Base-by-base conservation (phyloP, 2,888 invertebrate species). In the Chrysodeixis includens region DNA sequence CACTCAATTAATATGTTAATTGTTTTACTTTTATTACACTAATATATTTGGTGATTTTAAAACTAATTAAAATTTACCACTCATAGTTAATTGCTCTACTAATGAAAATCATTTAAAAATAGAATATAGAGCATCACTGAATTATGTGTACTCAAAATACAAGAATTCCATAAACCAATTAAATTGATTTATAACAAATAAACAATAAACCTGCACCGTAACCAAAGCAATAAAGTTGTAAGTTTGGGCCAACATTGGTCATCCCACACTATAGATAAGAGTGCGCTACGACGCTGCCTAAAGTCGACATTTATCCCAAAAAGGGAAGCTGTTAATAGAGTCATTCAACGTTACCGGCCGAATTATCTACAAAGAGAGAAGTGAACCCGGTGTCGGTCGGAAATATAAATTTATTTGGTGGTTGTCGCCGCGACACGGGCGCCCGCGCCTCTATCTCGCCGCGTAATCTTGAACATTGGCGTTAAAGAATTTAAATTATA, bases 401-500 rank as follows among this genome's bases (percentile, higher is more conserved):
- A 94, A 92, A 93, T 94, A 94, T 94, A 94, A 94, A 94, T 95
- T 94, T 94, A 94, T 94, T 93, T 93, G 90, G 93, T 93, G 92
- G 91, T 90, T 92, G 93, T 94, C 90, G 88, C 88, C 67, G 87
- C 85, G 90, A 93, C 94, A 93, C 92, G 93, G 93, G 94, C 94
- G 93, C 94, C 91, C 92, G 91, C 89, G 87, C 87, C 92, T 90
- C 90, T 95, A 94, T 95, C 94, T 90, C 89, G 78, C 89, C 92
- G 92, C 90, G 92, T 94, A 94, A 95, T 95, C 95, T 95, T 93
- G 91, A 94, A 94, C 95, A 95, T 94, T 94, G 94, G 95, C 95
- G 95, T 94, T 94, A 95, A 95, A 95, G 94, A 94, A 94, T 94
- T 95, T 95, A 95, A 95, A 94, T 95, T 95, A 94, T 95, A 94